Evolutionary conservation across 2,888 invertebrate genomes (phyloP), one percentile per base, ranked within the genome.

Genomic region (Limnephilus lunatus): DNA sequence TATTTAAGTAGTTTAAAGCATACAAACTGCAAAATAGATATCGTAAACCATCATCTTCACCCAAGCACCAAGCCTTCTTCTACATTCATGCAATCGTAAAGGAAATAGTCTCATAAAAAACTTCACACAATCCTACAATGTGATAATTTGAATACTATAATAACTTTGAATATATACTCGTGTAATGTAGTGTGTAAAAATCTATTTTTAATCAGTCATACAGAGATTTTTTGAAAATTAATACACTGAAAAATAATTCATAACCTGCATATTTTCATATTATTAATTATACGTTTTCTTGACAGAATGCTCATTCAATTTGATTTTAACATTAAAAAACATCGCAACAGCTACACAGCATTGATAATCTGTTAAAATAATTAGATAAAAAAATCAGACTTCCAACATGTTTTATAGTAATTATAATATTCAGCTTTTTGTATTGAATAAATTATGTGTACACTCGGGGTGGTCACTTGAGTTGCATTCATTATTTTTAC

Each of bases 401-500:
- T 30, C 25, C 80, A 81, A 81, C 80, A 80, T 80, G n/a, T 89
- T 81, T 14, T 89, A 32, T 39, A 81, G 35, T 44, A 35, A 30
- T 89, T n/a, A 89, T 39, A 35, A 89, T 35, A 89, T 81, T 68
- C 35, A 81, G 32, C 14, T 39, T n/a, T 35, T 80, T 25, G 80
- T 80, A 81, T 19, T 89, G 68, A 68, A 68, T 68, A 68, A 68
- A 68, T 68, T 68, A 68, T 68, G 68, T 68, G 68, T 68, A 68
- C 25, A 25, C 68, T 68, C 68, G 68, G 68, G 68, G 68, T 68
- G 68, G 68, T 68, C 68, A 68, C 68, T 68, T 7, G n/a, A 68
- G 68, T n/a, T 68, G 68, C 68, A 25, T 68, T 68, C 1, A 68
- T 68, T 68, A 68, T 68, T 25, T 25, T 68, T 9, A n/a, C 68